A percentile compares a stretch with the other conserved stretches of the same genome.
Evolutionary conservation across 2,113 vertebrate species (phyloP).

Genomic region (Lagopus muta): DNA sequence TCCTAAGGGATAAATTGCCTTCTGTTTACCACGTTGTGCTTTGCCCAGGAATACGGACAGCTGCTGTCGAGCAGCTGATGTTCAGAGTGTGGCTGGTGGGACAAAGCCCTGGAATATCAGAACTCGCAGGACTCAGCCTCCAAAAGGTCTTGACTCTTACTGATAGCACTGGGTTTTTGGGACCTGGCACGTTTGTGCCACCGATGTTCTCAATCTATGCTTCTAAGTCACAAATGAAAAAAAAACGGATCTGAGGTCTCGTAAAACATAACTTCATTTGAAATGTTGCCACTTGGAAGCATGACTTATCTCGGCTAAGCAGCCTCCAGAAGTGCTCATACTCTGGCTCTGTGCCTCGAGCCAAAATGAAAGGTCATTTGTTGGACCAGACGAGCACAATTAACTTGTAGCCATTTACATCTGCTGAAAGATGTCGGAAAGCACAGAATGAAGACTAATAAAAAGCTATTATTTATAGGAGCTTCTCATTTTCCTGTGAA

Average conservation of each 20-base stretch:
- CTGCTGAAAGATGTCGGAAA: not conserved
- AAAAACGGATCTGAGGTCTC: conserved; percentile 20
- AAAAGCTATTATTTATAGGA: not conserved
- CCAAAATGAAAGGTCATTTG: not conserved
- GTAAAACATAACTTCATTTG: not conserved
- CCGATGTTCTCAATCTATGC: not conserved
- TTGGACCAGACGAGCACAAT: conserved; percentile 3
- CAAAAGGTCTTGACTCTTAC: not conserved
- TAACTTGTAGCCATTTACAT: conserved; percentile 30
- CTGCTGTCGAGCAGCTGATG: not conserved
- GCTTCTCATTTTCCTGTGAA: not conserved
- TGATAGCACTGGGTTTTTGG: not conserved
- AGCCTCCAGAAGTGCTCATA: conserved; percentile 1
- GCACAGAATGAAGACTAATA: not conserved
- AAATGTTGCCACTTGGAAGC: not conserved
- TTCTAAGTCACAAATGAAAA: not conserved
- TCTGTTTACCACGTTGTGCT: not conserved
- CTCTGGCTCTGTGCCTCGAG: conserved; percentile 15
- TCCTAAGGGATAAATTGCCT: not conserved
- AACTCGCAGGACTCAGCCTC: not conserved
- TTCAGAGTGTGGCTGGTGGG: not conserved
- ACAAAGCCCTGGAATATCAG: not conserved
- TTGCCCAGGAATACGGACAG: not conserved
- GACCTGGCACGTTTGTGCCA: not conserved
- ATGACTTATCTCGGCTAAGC: conserved; percentile 36